Evolutionary conservation across 2,113 vertebrate species (phyloP).

Genomic region (Talpa occidentalis): DNA sequence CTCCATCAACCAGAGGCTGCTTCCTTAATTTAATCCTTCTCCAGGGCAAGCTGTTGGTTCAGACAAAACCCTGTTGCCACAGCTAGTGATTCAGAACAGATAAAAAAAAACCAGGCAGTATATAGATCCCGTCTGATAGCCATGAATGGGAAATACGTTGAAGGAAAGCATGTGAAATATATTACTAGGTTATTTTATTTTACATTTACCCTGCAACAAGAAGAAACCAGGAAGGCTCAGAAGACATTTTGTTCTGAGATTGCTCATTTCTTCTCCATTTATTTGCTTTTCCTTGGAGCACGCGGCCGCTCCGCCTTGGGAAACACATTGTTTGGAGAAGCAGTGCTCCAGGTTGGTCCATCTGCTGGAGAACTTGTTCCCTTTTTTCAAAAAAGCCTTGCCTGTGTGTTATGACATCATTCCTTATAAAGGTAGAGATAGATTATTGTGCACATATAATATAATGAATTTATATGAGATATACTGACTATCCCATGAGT

Average conservation of each 20-base stretch:
- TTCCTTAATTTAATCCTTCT: neutral
- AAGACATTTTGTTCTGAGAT: neutral
- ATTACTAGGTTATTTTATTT: neutral
- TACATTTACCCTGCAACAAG: neutral
- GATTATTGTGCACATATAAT: constrained; percentile 81
- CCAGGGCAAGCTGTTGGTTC: neutral
- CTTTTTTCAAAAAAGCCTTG: constrained; percentile 48
- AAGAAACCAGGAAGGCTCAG: neutral
- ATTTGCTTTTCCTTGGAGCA: constrained; percentile 42
- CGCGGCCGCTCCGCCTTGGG: neutral
- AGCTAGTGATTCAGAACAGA: neutral
- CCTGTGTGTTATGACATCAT: constrained; percentile 85
- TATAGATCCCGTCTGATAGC: neutral
- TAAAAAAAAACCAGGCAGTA: neutral
- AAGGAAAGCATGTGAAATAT: constrained; percentile 24
- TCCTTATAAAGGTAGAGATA: constrained; percentile 83
- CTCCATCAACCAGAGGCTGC: neutral
- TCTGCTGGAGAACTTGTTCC: constrained; percentile 76
- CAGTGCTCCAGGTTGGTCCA: constrained; percentile 30
- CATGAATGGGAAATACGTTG: neutral
- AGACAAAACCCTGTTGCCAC: neutral
- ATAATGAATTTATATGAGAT: constrained; percentile 84
- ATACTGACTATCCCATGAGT: constrained; percentile 85
- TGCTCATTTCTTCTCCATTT: neutral
- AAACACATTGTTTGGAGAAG: neutral